These are phyloP conservation scores for Buphagus erythrorhynchus DNA, from an alignment of 2,797 vertebrate genomes.

Conservation along the genomic window DNA sequence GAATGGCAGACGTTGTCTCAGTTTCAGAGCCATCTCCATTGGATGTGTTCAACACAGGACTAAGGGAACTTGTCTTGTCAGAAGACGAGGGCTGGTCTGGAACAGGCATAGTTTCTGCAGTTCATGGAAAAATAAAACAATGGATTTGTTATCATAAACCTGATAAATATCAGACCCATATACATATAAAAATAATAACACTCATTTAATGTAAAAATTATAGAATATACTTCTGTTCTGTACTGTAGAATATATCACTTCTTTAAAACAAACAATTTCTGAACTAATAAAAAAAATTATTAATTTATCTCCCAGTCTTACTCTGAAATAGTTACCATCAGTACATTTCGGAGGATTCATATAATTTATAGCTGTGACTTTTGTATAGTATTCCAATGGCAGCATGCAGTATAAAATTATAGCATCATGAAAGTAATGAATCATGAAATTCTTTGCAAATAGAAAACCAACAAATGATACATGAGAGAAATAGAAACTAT, in stretches of 20 bases:
- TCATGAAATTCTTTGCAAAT: neutral
- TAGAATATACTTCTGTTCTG: neutral
- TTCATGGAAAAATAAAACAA: neutral
- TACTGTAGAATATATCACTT: neutral
- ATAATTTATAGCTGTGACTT: neutral
- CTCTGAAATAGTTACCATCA: neutral
- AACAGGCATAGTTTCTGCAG: constrained; percentile 91
- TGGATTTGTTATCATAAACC: neutral
- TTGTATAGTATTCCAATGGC: neutral
- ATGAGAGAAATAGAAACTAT: neutral
- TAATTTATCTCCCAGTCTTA: neutral
- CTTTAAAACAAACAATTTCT: neutral
- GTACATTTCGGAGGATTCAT: neutral
- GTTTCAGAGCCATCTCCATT: constrained; percentile 93
- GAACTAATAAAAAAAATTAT: neutral
- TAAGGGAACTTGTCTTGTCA: constrained; percentile 91
- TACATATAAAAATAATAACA: neutral
- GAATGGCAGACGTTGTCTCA: constrained; percentile 95
- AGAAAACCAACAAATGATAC: neutral
- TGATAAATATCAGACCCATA: neutral
- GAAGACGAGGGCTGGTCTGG: constrained; percentile 93
- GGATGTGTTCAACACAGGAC: constrained; percentile 89
- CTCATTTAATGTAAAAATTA: neutral
- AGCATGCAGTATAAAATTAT: neutral
- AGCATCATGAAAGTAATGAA: neutral